Conservation (phyloP, 1,140 invertebrate species). For the Platorchestia sp. region DNA sequence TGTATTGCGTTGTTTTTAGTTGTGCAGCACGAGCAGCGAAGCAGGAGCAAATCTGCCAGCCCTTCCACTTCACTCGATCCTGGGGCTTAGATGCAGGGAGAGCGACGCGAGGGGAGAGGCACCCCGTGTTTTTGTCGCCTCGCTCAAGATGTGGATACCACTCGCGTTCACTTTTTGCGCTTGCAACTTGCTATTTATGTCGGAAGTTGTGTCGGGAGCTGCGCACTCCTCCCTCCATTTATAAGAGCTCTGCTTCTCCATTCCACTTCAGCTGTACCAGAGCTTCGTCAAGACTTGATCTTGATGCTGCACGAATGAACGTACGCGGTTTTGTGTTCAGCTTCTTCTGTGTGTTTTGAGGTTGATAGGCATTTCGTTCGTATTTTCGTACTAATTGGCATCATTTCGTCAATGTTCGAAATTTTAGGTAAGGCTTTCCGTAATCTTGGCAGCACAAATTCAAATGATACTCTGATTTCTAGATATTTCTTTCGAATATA, state of each 20-base stretch:
- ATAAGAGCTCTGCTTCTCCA: constrained; percentile 16
- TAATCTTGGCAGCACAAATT: neutral
- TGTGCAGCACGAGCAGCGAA: neutral
- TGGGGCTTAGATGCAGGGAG: neutral
- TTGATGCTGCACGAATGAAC: neutral
- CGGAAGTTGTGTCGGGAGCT: constrained; percentile 46
- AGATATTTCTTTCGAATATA: neutral
- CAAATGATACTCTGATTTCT: neutral
- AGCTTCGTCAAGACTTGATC: neutral
- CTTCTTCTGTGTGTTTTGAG: neutral
- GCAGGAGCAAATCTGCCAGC: neutral
- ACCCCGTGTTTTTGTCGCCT: constrained; percentile 22
- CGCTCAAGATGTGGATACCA: constrained; percentile 42
- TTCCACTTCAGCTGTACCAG: neutral
- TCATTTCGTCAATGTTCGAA: neutral
- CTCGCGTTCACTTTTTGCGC: constrained; percentile 46
- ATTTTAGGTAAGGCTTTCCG: neutral
- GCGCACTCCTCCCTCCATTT: constrained; percentile 36
- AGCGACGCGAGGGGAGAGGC: neutral
- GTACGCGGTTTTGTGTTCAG: neutral
- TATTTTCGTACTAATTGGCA: neutral
- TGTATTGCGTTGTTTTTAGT: neutral
- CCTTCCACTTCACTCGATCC: neutral
- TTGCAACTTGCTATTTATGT: constrained; percentile 52
- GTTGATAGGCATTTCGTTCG: neutral